Evolutionary conservation across 1,140 invertebrate genomes (phyloP), one percentile per base, ranked within the genome.

Genomic region (Whitmania pigra): DNA sequence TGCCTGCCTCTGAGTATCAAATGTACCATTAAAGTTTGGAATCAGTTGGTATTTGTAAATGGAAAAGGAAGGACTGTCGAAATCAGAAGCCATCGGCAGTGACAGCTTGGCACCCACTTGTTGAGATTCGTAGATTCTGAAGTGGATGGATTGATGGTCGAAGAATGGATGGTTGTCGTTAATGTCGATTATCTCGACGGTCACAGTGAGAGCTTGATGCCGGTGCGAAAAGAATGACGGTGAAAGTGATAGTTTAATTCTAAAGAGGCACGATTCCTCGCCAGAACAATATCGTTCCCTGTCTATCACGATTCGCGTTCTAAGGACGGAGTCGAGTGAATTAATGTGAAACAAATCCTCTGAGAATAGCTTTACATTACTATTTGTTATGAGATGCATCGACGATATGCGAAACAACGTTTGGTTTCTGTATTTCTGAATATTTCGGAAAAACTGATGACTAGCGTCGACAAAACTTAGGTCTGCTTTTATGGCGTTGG

Each of bases 141-240:
- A n/a, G 53, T n/a, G 60, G 29, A 71, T 49, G 18, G 29, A n/a
- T 18, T 40, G 22, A 20, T 71, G 36, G 1, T 57, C 22, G 81
- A 97, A 97, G 73, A 88, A 86, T 0, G 93, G 94, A 0, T 88
- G 84, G 81, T 96, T 94, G 82, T 97, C 94, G 80, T 97, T 97
- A 5, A 93, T 88, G 80, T 97, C 93, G 0, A 87, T 88, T 22
- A 97, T 86, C 78, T 90, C 92, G 0, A 97, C 87, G 66, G 43
- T 53, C 20, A 66, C 27, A 31, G 55, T 63, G 54, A 73, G 53
- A n/a, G 67, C 22, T 31, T 71, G 54, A 43, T 71, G 71, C 29
- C 40, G 53, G 31, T 73, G 53, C n/a, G 43, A 31, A 31, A 40
- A 69, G 69, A 18, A 53, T 29, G 53, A 54, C 69, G 49, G 27